These are phyloP conservation scores for Homalodisca vitripennis DNA, from an alignment of 1,140 invertebrate species.

Conservation along the genomic window DNA sequence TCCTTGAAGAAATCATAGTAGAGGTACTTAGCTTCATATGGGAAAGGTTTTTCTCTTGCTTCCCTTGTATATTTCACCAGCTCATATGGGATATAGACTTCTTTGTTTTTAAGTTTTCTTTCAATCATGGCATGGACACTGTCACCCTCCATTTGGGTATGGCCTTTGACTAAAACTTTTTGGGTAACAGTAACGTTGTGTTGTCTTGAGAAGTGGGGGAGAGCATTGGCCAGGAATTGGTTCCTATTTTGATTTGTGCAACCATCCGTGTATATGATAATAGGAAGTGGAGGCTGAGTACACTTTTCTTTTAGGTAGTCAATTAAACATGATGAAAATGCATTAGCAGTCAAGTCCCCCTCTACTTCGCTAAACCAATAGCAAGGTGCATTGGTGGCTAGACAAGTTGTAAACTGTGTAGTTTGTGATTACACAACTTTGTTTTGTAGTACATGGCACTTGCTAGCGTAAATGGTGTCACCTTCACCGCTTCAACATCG, in stretches of 20 bases:
- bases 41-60: constrained; percentile 32
- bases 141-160: constrained; percentile 48
- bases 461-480: constrained; percentile 39
- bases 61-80: constrained; percentile 36
- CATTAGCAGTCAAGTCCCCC: constrained; percentile 46
- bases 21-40: too few relatives aligned
- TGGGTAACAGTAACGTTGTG: constrained; percentile 42
- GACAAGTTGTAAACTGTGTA: constrained; percentile 38
- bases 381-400: constrained; percentile 32
- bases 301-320: constrained; percentile 41
- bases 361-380: constrained; percentile 50
- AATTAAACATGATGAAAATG: constrained; percentile 45
- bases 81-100: constrained; percentile 38
- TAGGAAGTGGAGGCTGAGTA: neutral
- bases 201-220: constrained; percentile 39
- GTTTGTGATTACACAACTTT: constrained; percentile 43
- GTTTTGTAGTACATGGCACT: constrained; percentile 43
- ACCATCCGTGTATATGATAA: constrained; percentile 43
- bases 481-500: constrained; percentile 39
- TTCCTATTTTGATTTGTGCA: constrained; percentile 46
- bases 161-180: constrained; percentile 47
- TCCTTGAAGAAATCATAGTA: constrained; percentile 25
- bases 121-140: too few relatives aligned
- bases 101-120: too few relatives aligned
- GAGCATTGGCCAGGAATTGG: constrained; percentile 42